Evolutionary conservation across 2,888 invertebrate genomes (phyloP), one percentile per base, ranked within the genome.

Genomic region (Empis stercorea): DNA sequence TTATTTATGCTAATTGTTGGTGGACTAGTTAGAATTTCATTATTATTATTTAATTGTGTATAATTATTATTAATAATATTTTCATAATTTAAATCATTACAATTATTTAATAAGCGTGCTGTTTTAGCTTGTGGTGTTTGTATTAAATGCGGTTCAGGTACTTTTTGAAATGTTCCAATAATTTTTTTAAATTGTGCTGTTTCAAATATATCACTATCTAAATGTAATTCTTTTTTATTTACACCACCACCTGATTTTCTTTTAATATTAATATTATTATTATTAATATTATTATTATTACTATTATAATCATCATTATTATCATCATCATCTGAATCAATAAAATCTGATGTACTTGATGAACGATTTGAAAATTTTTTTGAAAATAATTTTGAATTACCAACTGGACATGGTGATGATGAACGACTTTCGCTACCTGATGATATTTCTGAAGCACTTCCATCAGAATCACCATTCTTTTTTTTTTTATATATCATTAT

Each of bases 371-470:
- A 34, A 34, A 34, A 17, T 20, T 43, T 34, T 34, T 39, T 27
- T 10, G 40, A 20, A n/a, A 14, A 13, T 34, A 34, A 34, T 27
- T 23, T 40, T 23, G 23, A 4, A 17, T 4, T 38, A 38, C 17
- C 17, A 17, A 3, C 46, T 14, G 47, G 53, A 16, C 59, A 58
- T 13, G 64, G 60, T 11, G 62, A 57, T 7, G 63, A 63, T 41
- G 59, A 60, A 46, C 58, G 62, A 6, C 65, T 67, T 47, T 66
- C 65, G n/a, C n/a, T n/a, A 3, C 62, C 61, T 3, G 59, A 59
- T 15, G 65, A 65, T 37, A 62, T 60, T 51, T 66, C 65, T 20
- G 66, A 63, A 52, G 66, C 67, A 43, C 60, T 63, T 4, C 61
- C 63, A 40, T 63, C 59, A 16, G 53, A 54, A 50, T 54, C 54